phyloP scores from a whole-genome alignment of 2,113 vertebrate genomes.

The Morone saxatilis region DNA sequence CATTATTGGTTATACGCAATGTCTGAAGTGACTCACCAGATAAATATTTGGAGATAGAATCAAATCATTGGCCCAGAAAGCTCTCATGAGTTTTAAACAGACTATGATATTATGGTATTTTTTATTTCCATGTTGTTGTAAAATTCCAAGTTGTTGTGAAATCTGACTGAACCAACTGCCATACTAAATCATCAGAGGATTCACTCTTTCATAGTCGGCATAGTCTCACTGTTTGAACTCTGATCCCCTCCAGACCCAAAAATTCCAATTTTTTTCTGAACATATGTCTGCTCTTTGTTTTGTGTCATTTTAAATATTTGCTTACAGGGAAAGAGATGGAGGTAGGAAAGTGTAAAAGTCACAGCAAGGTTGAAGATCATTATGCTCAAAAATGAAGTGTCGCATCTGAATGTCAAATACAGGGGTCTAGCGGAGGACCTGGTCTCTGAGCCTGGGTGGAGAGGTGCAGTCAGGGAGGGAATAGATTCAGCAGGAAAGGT shows the following conservation, averaged over 20 bases:
- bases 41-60: constrained; percentile 59
- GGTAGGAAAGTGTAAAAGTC: constrained; percentile 64
- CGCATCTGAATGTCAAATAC: constrained; percentile 75
- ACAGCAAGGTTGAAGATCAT: constrained; percentile 70
- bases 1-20: constrained; percentile 36
- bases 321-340: constrained; percentile 44
- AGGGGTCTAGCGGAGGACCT: constrained; percentile 55
- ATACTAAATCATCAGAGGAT: background rate
- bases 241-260: background rate
- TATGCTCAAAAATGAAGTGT: constrained; percentile 61
- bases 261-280: background rate
- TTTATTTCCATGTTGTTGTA: constrained; percentile 28
- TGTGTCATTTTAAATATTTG: constrained; percentile 56
- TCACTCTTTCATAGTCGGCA: background rate
- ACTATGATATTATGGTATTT: constrained; percentile 16
- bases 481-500: constrained; percentile 76
- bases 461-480: constrained; percentile 69
- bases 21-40: constrained; percentile 49
- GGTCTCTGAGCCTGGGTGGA: constrained; percentile 65
- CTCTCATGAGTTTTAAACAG: constrained; percentile 28
- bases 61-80: constrained; percentile 39
- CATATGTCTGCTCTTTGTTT: constrained; percentile 47
- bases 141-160: constrained; percentile 34
- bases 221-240: constrained; percentile 19
- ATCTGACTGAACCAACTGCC: constrained; percentile 33